Evolutionary conservation across 2,888 invertebrate species (phyloP).

Genomic region (Drosophila multiciliata): DNA sequence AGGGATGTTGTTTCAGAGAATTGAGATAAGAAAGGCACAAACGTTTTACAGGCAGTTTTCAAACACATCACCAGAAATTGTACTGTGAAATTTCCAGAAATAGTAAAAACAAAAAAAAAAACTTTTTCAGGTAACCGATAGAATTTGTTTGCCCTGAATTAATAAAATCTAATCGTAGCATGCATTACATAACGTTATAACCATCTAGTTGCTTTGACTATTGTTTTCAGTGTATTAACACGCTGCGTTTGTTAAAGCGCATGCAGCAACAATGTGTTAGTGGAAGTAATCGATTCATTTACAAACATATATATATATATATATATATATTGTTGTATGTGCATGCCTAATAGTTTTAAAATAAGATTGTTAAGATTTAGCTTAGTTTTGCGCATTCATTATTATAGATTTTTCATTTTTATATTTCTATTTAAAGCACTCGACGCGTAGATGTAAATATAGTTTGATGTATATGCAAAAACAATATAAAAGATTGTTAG

Average conservation of each 20-base stretch:
- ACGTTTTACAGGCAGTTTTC: constrained; percentile 12
- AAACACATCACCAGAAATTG: not conserved
- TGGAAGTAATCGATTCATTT: constrained; percentile 57
- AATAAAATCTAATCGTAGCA: not conserved
- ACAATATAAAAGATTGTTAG: constrained; percentile 9
- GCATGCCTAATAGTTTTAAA: constrained; percentile 36
- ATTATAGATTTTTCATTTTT: constrained; percentile 14
- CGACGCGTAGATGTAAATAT: constrained; percentile 45
- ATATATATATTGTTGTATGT: not conserved
- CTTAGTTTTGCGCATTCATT: not conserved
- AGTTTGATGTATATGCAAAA: constrained; percentile 19
- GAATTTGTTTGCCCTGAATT: not conserved
- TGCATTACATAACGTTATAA: not conserved
- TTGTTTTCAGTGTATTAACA: constrained; percentile 29
- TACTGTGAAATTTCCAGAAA: constrained; percentile 25
- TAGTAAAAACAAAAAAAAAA: not conserved
- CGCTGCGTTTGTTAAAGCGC: constrained; percentile 26
- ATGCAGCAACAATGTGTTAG: constrained; percentile 52
- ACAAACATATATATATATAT: not conserved
- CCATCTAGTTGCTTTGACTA: not conserved
- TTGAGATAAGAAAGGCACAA: constrained; percentile 47
- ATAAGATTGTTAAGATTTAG: constrained; percentile 38
- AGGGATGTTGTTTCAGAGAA: constrained; percentile 24
- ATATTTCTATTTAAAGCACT: constrained; percentile 27
- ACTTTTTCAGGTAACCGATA: constrained; percentile 20